phyloP scores from a whole-genome alignment of 2,888 invertebrate species.

The Cecidostiba fungosa region DNA sequence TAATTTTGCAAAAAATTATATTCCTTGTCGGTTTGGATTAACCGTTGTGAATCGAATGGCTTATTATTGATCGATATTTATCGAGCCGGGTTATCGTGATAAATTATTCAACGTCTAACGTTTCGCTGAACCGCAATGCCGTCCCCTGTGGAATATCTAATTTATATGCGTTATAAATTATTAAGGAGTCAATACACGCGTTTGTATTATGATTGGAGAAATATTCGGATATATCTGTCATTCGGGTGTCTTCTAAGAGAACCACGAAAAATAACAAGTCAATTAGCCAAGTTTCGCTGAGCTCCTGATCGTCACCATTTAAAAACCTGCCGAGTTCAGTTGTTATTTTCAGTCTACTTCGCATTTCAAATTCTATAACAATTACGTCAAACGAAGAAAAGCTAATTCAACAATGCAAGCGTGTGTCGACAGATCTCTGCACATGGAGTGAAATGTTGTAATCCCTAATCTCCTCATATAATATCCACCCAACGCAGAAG shows the following conservation, averaged over 20 bases:
- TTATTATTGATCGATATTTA: constrained; percentile 39
- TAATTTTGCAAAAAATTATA: constrained; percentile 2
- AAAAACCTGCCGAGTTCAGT: too few species aligned
- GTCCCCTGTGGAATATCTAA: constrained; percentile 34
- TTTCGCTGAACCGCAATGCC: constrained; percentile 43
- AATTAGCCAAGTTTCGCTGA: background rate
- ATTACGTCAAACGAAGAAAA: background rate
- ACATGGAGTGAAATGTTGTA: background rate
- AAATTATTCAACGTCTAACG: constrained; percentile 57
- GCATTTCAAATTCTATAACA: background rate
- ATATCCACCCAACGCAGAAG: background rate
- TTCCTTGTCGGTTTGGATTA: background rate
- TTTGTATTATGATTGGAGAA: background rate
- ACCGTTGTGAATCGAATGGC: constrained; percentile 29
- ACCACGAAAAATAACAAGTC: background rate
- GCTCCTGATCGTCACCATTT: background rate
- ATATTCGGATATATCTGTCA: background rate
- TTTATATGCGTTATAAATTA: constrained; percentile 47
- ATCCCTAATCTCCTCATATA: constrained; percentile 18
- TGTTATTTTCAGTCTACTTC: background rate
- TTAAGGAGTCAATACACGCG: constrained; percentile 23
- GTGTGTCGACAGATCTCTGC: background rate
- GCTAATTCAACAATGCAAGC: constrained; percentile 8
- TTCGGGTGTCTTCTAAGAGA: background rate
- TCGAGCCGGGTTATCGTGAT: constrained; percentile 38